phyloP scores from a whole-genome alignment of 2,797 vertebrate genomes.

The Trachurus trachurus region DNA sequence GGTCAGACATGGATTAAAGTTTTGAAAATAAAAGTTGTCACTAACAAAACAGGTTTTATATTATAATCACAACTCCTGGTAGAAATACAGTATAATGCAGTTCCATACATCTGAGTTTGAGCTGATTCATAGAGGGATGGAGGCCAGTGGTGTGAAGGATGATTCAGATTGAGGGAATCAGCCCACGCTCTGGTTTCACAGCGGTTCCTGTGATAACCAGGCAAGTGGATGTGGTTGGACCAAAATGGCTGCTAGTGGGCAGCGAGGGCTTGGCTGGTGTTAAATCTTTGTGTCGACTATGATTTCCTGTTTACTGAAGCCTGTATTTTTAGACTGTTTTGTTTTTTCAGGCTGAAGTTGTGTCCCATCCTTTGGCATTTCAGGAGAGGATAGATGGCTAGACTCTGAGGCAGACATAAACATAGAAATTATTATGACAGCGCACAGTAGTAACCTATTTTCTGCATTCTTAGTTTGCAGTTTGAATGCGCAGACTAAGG shows the following conservation, averaged over 20 bases:
- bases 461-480: slow-evolving; percentile 9
- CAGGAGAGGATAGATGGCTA: slow-evolving; percentile 14
- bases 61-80: background rate
- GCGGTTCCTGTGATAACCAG: slow-evolving; percentile 57
- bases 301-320: slow-evolving; percentile 72
- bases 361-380: slow-evolving; percentile 35
- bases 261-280: slow-evolving; percentile 57
- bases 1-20: background rate
- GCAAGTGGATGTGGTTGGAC: slow-evolving; percentile 76
- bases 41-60: background rate
- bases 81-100: fast-evolving
- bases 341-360: slow-evolving; percentile 59
- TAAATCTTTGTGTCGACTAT: slow-evolving; percentile 59
- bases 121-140: background rate
- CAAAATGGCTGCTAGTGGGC: slow-evolving; percentile 68
- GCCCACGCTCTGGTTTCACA: slow-evolving; percentile 57
- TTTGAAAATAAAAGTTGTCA: background rate
- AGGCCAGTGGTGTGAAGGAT: slow-evolving; percentile 10
- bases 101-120: background rate
- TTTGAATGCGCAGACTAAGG: background rate
- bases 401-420: slow-evolving; percentile 34
- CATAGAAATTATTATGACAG: slow-evolving; percentile 10
- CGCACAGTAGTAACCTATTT: slow-evolving; percentile 5
- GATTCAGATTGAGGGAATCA: slow-evolving; percentile 36
- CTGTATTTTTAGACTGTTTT: slow-evolving; percentile 73